Base-by-base conservation (phyloP, 2,888 invertebrate species). In the Chrysolina haemoptera region DNA sequence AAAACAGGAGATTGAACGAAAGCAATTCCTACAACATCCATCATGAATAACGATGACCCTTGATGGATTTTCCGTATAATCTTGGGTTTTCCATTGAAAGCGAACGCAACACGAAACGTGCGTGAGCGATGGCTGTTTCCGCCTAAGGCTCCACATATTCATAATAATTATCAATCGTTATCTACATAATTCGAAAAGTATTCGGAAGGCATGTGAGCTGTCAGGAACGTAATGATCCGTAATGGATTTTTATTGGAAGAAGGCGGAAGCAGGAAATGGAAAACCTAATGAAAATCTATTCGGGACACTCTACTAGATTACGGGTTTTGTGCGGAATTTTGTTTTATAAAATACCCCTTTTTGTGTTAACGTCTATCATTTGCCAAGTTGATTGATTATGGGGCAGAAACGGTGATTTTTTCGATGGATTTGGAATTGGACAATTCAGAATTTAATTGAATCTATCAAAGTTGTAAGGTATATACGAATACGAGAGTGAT, bases 171-270 rank as follows among this genome's bases (percentile, higher is more conserved):
- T 67, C 67, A 50, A 67, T 55, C 14, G 50, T 55, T 55, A 67
- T 67, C 67, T 67, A 67, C 67, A 67, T 67, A 67, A 67, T 67
- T 55, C 50, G 66, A 66, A 66, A 66, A 66, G 48, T 66, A 66
- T 66, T 50, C 40, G 40, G 55, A 53, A 53, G 40, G 50, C 67
- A 67, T 55, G 67, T 53, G 53, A 55, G 53, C 67, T 55, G 53
- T 40, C 40, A 41, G 53, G 50, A 53, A 55, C 59, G 35, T 27
- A 59, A 35, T n/a, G 59, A 59, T 59, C 59, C 59, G 40, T 67
- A 67, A 67, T 67, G 67, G 67, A 67, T 55, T 67, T 67, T 67
- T 67, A 67, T 67, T 67, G 67, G 53, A 20, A 40, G 67, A 18
- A 9, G 67, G 18, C 53, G 53, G 53, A 67, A 67, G 67, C 53